Conservation (phyloP, 64 coral and sea anemone genomes). For the Montipora capricornis region DNA sequence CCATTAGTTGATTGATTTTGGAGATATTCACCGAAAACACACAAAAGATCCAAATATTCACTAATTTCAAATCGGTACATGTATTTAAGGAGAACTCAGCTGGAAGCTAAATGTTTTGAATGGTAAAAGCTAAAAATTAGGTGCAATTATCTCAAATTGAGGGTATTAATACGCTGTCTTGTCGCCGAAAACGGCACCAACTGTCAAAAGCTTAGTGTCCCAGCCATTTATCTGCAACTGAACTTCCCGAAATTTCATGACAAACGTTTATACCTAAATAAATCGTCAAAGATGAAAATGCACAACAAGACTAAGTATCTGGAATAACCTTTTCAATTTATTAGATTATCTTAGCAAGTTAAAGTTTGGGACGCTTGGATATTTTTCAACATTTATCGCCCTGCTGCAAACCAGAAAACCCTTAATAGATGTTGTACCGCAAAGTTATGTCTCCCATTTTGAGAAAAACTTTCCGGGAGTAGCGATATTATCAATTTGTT, state of each 20-base stretch:
- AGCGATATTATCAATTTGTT: background rate
- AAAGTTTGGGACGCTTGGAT: background rate
- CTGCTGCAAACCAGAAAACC: background rate
- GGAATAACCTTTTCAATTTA: no score
- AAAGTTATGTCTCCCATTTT: background rate
- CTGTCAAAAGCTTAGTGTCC: no score
- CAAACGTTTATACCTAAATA: no score
- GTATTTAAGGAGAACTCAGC: conserved; percentile 3
- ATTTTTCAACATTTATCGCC: background rate
- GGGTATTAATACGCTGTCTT: background rate
- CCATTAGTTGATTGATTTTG: conserved; percentile 3
- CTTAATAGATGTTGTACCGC: background rate
- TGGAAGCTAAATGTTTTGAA: conserved; percentile 24
- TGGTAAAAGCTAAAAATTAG: background rate
- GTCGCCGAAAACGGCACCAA: no score
- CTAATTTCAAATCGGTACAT: background rate
- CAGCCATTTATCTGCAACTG: no score
- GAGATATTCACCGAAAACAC: background rate
- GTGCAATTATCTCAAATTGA: background rate
- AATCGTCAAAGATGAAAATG: no score
- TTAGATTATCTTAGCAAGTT: background rate
- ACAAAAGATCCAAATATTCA: background rate
- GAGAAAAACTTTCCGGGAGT: background rate
- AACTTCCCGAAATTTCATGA: no score
- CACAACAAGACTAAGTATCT: no score